Base-by-base conservation (phyloP, 2,797 vertebrate genomes). In the Novumbra hubbsi region DNA sequence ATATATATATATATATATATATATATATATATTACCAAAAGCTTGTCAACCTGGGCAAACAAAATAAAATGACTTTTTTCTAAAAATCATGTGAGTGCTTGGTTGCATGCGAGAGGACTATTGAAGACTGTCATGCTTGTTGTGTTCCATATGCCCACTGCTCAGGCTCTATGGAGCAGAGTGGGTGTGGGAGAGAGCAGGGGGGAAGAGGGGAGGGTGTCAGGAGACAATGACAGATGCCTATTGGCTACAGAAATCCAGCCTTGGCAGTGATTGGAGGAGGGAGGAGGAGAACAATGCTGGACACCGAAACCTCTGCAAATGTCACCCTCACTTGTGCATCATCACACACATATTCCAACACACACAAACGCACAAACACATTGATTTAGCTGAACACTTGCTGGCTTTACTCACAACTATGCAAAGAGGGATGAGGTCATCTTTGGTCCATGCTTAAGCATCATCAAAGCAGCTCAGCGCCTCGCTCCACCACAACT, bases 401-500 rank as follows among this genome's bases (percentile, higher is more conserved):
- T 24, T 71, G 5, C 67, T 81, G 78, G 68, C 69, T 81, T 80
- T 78, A 80, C 78, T 79, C 80, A 76, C 55, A 64, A 64, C 68
- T 72, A 76, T 66, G 71, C 30, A 79, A 66, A 68, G 65, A 78
- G 76, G 52, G 70, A 70, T 83, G 76, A 80, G 72, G 70, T 79
- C 74, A 83, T 81, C 78, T 75, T 65, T 55, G 73, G 72, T 67
- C 50, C 65, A 76, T 76, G 71, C 65, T 77, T 83, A 63, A 80
- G 68, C 41, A 68, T 57, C 73, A 78, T 73, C 73, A 71, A 75
- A 77, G 52, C 52, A 55, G 52, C 21, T 55, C n/a, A 55, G 75
- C 28, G 16, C 30, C 27, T 38, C 62, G 11, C 45, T 73, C 28
- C 78, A 74, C 75, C 55, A 65, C 77, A 83, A 17, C 70, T 55